Conservation (phyloP, 2,888 invertebrate genomes). For the Margaritifera margaritifera region DNA sequence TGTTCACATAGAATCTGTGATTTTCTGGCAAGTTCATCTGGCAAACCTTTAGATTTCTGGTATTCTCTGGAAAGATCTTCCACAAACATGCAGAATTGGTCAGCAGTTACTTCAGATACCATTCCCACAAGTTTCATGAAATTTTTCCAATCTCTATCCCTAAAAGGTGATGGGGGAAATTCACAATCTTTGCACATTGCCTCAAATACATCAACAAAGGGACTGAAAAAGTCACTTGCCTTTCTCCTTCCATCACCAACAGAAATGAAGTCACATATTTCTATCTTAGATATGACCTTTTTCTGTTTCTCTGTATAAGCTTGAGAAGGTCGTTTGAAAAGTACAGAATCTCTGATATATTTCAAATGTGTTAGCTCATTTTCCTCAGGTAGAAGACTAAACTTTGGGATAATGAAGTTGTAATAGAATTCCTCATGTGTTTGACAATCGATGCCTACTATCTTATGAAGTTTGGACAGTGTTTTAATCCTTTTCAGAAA, state of each 20-base stretch:
- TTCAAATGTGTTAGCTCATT: slow-evolving; percentile 9
- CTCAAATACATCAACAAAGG: slow-evolving; percentile 10
- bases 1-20: slow-evolving; percentile 13
- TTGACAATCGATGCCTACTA: slow-evolving; percentile 27
- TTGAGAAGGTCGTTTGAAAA: too few species aligned
- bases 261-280: slow-evolving; percentile 9
- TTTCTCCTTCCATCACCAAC: slow-evolving; percentile 5
- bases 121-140: slow-evolving; percentile 31
- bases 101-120: slow-evolving; percentile 12
- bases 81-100: slow-evolving; percentile 27
- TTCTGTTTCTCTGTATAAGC: background rate
- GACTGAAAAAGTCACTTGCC: slow-evolving; percentile 13
- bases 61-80: slow-evolving; percentile 6
- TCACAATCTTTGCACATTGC: slow-evolving; percentile 2
- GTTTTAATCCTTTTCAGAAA: too few species aligned
- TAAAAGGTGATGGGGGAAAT: slow-evolving; percentile 21
- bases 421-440: slow-evolving; percentile 12
- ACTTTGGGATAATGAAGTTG: slow-evolving; percentile 12
- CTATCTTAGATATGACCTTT: slow-evolving; percentile 2
- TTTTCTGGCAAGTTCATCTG: slow-evolving; percentile 7
- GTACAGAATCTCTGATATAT: background rate
- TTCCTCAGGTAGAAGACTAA: slow-evolving; percentile 2
- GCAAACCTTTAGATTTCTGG: background rate
- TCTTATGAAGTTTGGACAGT: background rate
- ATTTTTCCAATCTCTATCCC: slow-evolving; percentile 6